phyloP scores from a whole-genome alignment of 2,797 vertebrate genomes.

The Diplodus puntazzo region DNA sequence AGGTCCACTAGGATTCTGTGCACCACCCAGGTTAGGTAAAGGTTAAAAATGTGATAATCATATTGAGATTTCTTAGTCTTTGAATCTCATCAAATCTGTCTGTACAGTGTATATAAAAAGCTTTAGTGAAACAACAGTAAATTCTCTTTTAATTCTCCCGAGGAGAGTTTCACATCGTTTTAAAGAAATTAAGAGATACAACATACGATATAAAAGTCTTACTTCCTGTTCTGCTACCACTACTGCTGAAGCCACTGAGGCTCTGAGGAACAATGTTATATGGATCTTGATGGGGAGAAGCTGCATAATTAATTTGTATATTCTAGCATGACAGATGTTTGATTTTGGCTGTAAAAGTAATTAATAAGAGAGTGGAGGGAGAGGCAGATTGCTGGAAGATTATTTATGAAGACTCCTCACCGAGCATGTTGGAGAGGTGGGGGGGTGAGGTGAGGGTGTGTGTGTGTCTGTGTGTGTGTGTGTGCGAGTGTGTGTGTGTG shows the following conservation, averaged over 20 bases:
- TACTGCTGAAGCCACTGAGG: slow-evolving; percentile 40
- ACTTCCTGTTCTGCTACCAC: not conserved
- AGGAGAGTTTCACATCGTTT: slow-evolving; percentile 6
- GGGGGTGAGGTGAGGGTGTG: slow-evolving; percentile 12
- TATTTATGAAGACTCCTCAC: slow-evolving; percentile 88
- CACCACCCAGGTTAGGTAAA: slow-evolving; percentile 13
- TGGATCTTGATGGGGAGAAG: slow-evolving; percentile 84
- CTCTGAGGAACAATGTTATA: slow-evolving; percentile 70
- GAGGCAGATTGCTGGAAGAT: slow-evolving; percentile 88
- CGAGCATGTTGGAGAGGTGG: slow-evolving; percentile 59
- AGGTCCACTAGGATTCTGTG: too few relatives aligned
- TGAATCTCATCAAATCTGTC: slow-evolving; percentile 27
- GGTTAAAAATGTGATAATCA: slow-evolving; percentile 20
- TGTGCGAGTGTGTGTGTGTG: slow-evolving; percentile 33
- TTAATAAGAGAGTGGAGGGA: slow-evolving; percentile 86
- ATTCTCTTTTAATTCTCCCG: slow-evolving; percentile 20
- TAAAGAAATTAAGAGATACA: slow-evolving; percentile 19
- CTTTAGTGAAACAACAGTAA: not conserved
- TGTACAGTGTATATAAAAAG: not conserved
- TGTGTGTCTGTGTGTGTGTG: slow-evolving; percentile 25
- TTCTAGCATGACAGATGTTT: slow-evolving; percentile 89
- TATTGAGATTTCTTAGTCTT: not conserved
- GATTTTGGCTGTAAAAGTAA: slow-evolving; percentile 89
- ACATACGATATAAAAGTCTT: not conserved
- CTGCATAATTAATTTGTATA: slow-evolving; percentile 91